These are phyloP conservation scores for Salmo trutta DNA, from an alignment of 2,797 vertebrate species.

Conservation along the genomic window DNA sequence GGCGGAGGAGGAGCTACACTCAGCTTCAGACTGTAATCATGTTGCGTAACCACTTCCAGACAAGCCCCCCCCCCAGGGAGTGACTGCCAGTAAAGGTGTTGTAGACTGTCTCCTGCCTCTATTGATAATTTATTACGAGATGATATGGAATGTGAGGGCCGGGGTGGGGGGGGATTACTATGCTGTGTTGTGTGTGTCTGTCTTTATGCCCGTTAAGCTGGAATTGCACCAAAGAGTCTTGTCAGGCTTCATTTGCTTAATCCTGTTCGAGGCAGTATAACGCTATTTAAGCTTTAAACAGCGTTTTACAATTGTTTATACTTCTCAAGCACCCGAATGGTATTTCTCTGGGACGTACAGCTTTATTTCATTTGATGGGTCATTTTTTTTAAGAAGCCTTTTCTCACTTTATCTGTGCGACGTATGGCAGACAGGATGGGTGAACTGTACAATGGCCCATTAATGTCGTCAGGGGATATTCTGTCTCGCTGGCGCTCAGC, in stretches of 20 bases:
- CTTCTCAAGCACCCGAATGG: not conserved
- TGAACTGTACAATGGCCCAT: not conserved
- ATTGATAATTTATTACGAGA: not conserved
- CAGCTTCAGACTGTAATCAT: conserved; percentile 13
- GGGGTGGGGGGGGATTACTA: not conserved
- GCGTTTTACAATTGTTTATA: conserved; percentile 6
- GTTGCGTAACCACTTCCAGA: conserved; percentile 33
- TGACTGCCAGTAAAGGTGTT: not conserved
- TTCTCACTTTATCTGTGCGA: not conserved
- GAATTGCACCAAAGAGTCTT: conserved; percentile 5
- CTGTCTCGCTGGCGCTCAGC: not conserved
- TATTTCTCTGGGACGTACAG: not conserved
- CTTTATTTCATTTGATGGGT: conserved; percentile 6
- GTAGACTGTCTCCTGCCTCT: not conserved
- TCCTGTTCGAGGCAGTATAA: conserved; percentile 5
- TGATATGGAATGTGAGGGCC: not conserved
- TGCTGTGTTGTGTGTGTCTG: not conserved
- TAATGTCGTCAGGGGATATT: not conserved
- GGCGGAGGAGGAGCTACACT: conserved; percentile 6
- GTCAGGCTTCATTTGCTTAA: conserved; percentile 22
- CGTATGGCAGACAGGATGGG: not conserved
- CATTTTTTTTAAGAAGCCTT: conserved; percentile 3
- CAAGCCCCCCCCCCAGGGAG: not conserved
- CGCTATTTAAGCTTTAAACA: not conserved
- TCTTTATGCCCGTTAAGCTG: conserved; percentile 7